Evolutionary conservation across 2,888 invertebrate species (phyloP), one percentile per base, ranked within the genome.

Genomic region (Nymphalis urticae): DNA sequence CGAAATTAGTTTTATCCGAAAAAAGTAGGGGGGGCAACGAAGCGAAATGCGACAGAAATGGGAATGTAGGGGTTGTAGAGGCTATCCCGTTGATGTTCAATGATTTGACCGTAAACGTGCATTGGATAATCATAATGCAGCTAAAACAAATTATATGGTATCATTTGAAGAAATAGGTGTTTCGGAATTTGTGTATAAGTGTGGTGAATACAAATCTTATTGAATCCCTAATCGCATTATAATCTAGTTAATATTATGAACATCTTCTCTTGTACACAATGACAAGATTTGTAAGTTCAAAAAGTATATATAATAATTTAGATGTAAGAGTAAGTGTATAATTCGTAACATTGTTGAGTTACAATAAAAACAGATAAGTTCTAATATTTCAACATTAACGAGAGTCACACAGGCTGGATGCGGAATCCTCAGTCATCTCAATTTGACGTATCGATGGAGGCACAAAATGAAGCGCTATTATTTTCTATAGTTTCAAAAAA

Each of bases 1-100:
- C 86, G 88, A 90, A 90, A 90, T 90, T 90, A 89, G 89, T 88
- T 90, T 89, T 85, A 87, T 85, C 83, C 85, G 83, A 87, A 86
- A 83, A 84, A 84, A 82, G 81, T 81, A 56, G 54, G 54, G 84
- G 85, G 84, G 73, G 81, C 84, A 79, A 78, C 82, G 78, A 74
- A 79, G 80, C 82, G 81, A 79, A 82, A 80, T 81, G 80, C 77
- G 79, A 77, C 76, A 77, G 79, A 81, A 80, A 83, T 81, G 78
- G 82, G 79, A 79, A 79, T 77, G 48, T 59, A 74, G 77, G 74
- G 77, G 75, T 73, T 75, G 69, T 67, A 65, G 61, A 16, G 36
- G 64, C 21, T 51, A 51, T 75, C 71, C 32, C 75, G 76, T 60
- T 81, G 42, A 69, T 67, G 76, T 50, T 19, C n/a, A 24, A 48